Conservation (phyloP, 2,888 invertebrate genomes). For the Abscondita cerata region DNA sequence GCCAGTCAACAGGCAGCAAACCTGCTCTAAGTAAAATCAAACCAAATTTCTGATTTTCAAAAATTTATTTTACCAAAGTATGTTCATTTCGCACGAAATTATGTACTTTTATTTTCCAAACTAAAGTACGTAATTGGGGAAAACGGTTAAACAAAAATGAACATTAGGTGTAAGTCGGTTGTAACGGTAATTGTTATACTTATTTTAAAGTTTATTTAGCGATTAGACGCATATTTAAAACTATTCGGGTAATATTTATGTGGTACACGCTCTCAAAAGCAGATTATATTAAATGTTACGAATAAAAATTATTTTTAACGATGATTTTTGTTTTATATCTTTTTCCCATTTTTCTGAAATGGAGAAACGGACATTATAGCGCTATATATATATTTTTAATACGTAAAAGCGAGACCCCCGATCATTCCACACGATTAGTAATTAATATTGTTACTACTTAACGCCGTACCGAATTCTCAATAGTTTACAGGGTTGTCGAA, state of each 20-base stretch:
- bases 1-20: background rate
- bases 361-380: no score
- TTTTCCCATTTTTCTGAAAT: conserved; percentile 17
- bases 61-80: conserved; percentile 35
- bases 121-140: conserved; percentile 19
- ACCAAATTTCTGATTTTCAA: conserved; percentile 36
- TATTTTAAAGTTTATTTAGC: conserved; percentile 42
- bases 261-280: conserved; percentile 35
- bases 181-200: conserved; percentile 40
- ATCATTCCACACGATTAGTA: background rate
- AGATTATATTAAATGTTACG: conserved; percentile 35
- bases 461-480: no score
- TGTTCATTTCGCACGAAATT: conserved; percentile 28
- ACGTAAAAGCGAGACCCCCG: no score
- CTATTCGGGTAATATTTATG: conserved; percentile 37
- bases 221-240: conserved; percentile 33
- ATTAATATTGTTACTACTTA: background rate
- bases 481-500: background rate
- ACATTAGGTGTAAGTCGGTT: conserved; percentile 37
- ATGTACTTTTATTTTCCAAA: conserved; percentile 21
- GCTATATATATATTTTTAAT: no score
- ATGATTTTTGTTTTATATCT: conserved; percentile 19
- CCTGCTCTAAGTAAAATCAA: background rate
- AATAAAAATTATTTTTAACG: conserved; percentile 35
- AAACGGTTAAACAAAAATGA: no score